phyloP scores from a whole-genome alignment of 2,113 vertebrate genomes.

The Thermophis baileyi region DNA sequence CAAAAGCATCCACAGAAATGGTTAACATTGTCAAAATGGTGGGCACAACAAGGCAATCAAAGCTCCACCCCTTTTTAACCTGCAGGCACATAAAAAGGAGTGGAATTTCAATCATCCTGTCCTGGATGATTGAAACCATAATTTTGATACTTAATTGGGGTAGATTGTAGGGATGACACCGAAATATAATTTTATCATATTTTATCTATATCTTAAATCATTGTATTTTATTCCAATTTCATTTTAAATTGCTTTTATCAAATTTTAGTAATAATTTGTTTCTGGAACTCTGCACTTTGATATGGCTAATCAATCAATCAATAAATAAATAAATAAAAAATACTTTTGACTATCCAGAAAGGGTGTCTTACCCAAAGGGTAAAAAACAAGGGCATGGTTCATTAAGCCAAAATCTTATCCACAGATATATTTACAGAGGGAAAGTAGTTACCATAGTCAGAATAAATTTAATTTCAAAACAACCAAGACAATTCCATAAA shows the following conservation, averaged over 20 bases:
- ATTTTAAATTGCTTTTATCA: too few species aligned
- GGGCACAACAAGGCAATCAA: not conserved
- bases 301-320: too few species aligned
- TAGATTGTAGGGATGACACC: too few species aligned
- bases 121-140: not conserved
- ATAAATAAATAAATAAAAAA: too few species aligned
- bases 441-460: not conserved
- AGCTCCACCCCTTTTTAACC: not conserved
- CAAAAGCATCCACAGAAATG: not conserved
- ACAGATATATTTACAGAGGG: not conserved
- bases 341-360: not conserved
- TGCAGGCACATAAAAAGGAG: not conserved
- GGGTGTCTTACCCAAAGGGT: not conserved
- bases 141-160: not conserved
- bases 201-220: too few species aligned
- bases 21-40: not conserved
- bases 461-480: not conserved
- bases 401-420: not conserved
- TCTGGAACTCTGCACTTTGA: too few species aligned
- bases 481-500: not conserved
- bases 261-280: too few species aligned
- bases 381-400: not conserved
- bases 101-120: not conserved
- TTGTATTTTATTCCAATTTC: too few species aligned
- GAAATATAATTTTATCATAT: too few species aligned